These are phyloP conservation scores for Enhydra lutris DNA, from an alignment of 2,113 vertebrate genomes.

Conservation along the genomic window DNA sequence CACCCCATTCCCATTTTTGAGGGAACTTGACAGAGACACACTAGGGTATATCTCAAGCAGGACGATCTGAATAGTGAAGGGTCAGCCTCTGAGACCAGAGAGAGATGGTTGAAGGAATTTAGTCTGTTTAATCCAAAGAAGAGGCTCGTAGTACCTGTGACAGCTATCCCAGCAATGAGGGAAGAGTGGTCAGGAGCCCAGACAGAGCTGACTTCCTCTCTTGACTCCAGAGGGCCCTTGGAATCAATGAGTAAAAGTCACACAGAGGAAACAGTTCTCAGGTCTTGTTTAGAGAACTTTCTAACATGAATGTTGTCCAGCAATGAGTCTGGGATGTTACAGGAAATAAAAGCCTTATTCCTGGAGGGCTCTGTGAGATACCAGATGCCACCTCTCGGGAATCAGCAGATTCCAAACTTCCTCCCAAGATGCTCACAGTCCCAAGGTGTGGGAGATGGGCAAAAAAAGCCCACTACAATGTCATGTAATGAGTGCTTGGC, in stretches of 20 bases:
- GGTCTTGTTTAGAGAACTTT: neutral
- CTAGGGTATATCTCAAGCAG: neutral
- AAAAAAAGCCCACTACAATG: neutral
- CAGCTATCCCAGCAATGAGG: neutral
- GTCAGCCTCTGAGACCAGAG: too few species aligned
- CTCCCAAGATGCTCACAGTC: neutral
- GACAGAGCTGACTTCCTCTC: neutral
- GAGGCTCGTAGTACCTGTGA: neutral
- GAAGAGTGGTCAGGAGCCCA: neutral
- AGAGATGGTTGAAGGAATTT: neutral
- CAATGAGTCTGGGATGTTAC: neutral
- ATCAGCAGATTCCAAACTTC: neutral
- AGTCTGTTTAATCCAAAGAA: neutral
- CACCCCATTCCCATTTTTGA: neutral
- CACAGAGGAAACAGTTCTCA: neutral
- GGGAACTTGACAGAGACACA: accelerated
- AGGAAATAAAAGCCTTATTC: neutral
- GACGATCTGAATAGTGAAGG: neutral
- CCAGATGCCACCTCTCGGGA: neutral
- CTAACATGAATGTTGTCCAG: neutral
- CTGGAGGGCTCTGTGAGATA: neutral
- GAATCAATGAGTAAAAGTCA: constrained; percentile 41
- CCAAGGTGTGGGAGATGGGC: neutral
- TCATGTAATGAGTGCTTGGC: neutral
- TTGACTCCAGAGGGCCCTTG: neutral